Conservation (phyloP, 2,113 vertebrate species). For the Cisticola juncidis region DNA sequence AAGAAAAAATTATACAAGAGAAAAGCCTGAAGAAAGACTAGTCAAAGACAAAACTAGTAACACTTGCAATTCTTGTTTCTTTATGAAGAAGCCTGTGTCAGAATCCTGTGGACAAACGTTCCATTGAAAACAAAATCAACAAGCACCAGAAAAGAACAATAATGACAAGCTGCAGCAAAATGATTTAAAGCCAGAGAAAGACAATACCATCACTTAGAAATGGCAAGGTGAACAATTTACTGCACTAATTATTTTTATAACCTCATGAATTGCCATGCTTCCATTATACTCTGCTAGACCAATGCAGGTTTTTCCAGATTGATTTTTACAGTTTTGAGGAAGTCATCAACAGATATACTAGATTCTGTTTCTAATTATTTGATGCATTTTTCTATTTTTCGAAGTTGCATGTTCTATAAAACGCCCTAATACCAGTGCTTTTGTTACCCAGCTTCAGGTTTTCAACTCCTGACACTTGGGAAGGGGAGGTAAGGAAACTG, state of each 20-base stretch:
- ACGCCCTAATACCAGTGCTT: not conserved
- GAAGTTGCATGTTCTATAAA: not conserved
- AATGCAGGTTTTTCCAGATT: not conserved
- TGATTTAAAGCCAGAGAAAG: not conserved
- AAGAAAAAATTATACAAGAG: not conserved
- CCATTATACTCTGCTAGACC: not conserved
- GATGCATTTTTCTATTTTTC: not conserved
- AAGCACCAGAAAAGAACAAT: not conserved
- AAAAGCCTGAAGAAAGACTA: not conserved
- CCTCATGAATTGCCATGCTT: not conserved
- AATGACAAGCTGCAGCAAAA: not conserved
- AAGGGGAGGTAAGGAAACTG: not conserved
- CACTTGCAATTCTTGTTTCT: not conserved
- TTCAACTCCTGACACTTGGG: not conserved
- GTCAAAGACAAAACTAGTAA: not conserved
- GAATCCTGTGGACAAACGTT: not conserved
- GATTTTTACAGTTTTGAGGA: not conserved
- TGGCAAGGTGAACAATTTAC: not conserved
- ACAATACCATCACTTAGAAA: not conserved
- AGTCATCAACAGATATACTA: not conserved
- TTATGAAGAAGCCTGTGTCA: not conserved
- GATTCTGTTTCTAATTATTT: not conserved
- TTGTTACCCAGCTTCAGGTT: not conserved
- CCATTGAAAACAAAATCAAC: not conserved
- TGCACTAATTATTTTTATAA: not conserved